Base-by-base conservation (phyloP, 2,113 vertebrate genomes). In the Nothoprocta perdicaria region DNA sequence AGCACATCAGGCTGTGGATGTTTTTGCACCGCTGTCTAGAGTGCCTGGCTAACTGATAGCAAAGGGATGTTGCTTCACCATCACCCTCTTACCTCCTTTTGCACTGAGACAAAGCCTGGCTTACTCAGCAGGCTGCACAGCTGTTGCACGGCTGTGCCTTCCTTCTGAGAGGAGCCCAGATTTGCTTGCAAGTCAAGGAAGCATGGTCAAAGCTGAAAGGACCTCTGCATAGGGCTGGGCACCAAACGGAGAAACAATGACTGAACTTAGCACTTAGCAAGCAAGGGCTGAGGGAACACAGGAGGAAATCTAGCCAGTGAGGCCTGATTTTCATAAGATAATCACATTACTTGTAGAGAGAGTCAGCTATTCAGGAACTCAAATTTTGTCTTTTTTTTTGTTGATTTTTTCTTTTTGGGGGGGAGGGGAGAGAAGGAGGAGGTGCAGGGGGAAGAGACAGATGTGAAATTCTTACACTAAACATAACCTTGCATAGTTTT, bases 101-200 rank as follows among this genome's bases (percentile, higher is more conserved):
- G 69, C 5, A 22, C 63, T 40, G 13, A 61, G 45, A 84, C 33
- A 65, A 79, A 79, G 29, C 19, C 53, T 29, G 74, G 41, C 21
- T 83, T 79, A 58, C 62, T 14, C 35, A 35, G 19, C 12, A 11
- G 9, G 33, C 2, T 1, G 53, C 33, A 80, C 24, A 84, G 31
- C 14, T 2, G 0, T 62, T 60, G 24, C 0, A 0, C 18, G 12
- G 22, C 18, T 48, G 17, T 3, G 14, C 6, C 21, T 48, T 43
- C 24, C 68, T 53, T 35, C 61, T 19, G 29, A 65, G 9, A 14
- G 16, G 23, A 82, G 66, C 31, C 15, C 41, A 57, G 14, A n/a
- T 38, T 41, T 63, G 21, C 21, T 63, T 46, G 43, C 23, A 58
- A 67, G 57, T 35, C 35, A 79, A 43, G 38, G 74, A 16, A 82